These are phyloP conservation scores for Pyxicephalus adspersus DNA, from an alignment of 2,113 vertebrate species.

Conservation along the genomic window DNA sequence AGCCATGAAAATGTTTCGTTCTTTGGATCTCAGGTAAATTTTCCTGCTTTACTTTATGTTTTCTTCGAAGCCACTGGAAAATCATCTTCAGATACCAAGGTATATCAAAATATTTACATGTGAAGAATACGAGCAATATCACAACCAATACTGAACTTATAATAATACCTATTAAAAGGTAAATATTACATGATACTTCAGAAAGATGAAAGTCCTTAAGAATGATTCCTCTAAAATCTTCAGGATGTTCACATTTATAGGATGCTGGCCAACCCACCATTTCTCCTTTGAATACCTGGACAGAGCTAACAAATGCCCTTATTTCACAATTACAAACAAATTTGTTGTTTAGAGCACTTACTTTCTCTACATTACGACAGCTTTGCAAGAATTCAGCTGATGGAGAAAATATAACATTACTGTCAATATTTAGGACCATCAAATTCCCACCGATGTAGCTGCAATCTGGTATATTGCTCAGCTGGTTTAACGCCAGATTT, in stretches of 20 bases:
- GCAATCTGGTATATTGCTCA: slow-evolving; percentile 79
- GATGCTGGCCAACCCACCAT: slow-evolving; percentile 77
- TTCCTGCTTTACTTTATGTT: slow-evolving; percentile 69
- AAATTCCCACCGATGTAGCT: slow-evolving; percentile 64
- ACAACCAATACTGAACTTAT: slow-evolving; percentile 66
- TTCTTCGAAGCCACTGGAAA: slow-evolving; percentile 85
- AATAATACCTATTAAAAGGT: slow-evolving; percentile 72
- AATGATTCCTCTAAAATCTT: slow-evolving; percentile 62
- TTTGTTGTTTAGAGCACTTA: slow-evolving; percentile 78
- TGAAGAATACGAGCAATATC: slow-evolving; percentile 51
- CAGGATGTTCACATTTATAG: slow-evolving; percentile 81
- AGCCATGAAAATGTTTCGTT: slow-evolving; percentile 78
- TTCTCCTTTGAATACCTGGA: slow-evolving; percentile 52
- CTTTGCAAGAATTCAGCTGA: slow-evolving; percentile 67
- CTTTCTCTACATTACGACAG: slow-evolving; percentile 69
- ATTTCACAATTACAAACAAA: slow-evolving; percentile 83
- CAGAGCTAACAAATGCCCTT: slow-evolving; percentile 68
- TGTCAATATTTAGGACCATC: slow-evolving; percentile 68
- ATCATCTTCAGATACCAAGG: slow-evolving; percentile 87
- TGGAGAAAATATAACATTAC: slow-evolving; percentile 75
- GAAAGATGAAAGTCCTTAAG: slow-evolving; percentile 74
- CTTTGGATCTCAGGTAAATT: slow-evolving; percentile 55
- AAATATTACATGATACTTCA: slow-evolving; percentile 74
- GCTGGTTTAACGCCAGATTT: slow-evolving; percentile 79
- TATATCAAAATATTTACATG: slow-evolving; percentile 79